These are phyloP conservation scores for Tangara arthus DNA, from an alignment of 2,797 vertebrate species.

Conservation along the genomic window DNA sequence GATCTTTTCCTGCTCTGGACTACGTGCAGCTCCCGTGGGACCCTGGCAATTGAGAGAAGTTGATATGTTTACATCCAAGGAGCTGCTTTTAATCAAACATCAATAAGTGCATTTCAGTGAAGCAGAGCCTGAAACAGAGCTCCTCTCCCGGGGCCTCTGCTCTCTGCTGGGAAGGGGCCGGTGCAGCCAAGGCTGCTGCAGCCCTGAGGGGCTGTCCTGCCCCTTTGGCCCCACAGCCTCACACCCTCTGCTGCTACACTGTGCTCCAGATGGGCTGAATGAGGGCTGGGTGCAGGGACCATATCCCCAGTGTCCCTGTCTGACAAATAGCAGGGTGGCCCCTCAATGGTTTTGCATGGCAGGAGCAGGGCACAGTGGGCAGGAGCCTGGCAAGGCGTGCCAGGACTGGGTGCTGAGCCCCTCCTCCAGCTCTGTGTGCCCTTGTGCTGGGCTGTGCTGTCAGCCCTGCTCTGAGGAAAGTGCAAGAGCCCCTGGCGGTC, in stretches of 20 bases:
- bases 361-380: not conserved
- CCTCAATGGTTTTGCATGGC: accelerated
- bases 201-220: not conserved
- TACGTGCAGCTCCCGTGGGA: not conserved
- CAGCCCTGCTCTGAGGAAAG: too few species aligned
- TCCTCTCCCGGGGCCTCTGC: not conserved
- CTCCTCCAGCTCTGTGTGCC: not conserved
- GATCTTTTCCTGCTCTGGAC: not conserved
- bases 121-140: slow-evolving; percentile 28
- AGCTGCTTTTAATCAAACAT: slow-evolving; percentile 65
- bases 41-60: slow-evolving; percentile 6
- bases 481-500: accelerated
- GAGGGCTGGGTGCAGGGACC: not conserved
- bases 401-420: not conserved
- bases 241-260: not conserved
- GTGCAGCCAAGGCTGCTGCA: not conserved
- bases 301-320: not conserved
- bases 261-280: not conserved
- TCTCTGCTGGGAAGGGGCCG: accelerated
- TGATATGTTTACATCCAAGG: slow-evolving; percentile 55
- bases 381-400: not conserved
- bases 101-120: slow-evolving; percentile 46
- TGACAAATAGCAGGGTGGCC: not conserved
- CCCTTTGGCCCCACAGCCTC: accelerated
- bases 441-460: not conserved